A percentile compares a stretch with the other conserved stretches of the same genome.
phyloP scores from a whole-genome alignment of 2,888 invertebrate genomes.

The Lymantria monacha region DNA sequence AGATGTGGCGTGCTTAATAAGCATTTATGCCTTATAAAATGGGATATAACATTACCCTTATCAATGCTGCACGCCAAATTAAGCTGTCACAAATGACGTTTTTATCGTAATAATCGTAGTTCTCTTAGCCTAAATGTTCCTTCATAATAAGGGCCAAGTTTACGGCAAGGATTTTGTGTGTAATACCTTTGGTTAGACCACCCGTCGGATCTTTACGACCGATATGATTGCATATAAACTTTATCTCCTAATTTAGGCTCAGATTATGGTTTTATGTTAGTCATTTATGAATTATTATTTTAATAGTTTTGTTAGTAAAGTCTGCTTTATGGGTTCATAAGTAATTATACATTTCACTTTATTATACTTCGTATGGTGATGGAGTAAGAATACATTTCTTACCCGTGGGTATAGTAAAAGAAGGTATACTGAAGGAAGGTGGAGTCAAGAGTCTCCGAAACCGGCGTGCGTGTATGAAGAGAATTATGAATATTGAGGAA shows the following conservation, averaged over 20 bases:
- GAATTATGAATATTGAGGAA: no score
- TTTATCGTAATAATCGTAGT: constrained; percentile 20
- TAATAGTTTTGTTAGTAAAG: constrained; percentile 15
- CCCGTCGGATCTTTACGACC: constrained; percentile 20
- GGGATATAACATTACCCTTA: no score
- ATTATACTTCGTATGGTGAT: no score
- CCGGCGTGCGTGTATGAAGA: no score
- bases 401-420: no score
- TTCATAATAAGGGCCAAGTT: constrained; percentile 37
- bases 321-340: constrained; percentile 3
- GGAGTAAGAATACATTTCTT: no score
- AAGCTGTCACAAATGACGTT: constrained; percentile 13
- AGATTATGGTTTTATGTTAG: constrained; percentile 39
- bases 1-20: no score
- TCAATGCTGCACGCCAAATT: constrained; percentile 24
- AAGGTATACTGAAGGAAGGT: no score
- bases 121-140: constrained; percentile 18
- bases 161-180: constrained; percentile 37
- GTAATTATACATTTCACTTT: no score
- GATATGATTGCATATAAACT: constrained; percentile 49
- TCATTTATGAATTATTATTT: constrained; percentile 38
- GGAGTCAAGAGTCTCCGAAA: no score
- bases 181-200: constrained; percentile 32
- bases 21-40: no score
- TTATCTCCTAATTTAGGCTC: constrained; percentile 44